Evolutionary conservation across 2,113 vertebrate species (phyloP), one percentile per base, ranked within the genome.

Genomic region (Mixornis gularis): DNA sequence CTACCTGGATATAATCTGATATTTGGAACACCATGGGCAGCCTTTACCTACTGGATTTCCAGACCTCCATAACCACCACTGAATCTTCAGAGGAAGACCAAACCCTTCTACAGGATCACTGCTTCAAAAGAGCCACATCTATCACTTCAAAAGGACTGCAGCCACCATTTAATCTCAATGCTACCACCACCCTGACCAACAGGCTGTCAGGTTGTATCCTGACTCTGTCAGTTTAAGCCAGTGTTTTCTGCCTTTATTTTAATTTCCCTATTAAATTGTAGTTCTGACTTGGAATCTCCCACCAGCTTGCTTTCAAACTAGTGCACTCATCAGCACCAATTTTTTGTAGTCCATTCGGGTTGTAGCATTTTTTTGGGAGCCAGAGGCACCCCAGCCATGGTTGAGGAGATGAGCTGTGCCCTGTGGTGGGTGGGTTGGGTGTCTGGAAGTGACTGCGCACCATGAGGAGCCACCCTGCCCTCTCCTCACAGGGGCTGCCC

Each of bases 381-480:
- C 36, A 18, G 13, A 32, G 16, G 4, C 0, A 0, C 17, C n/a
- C 46, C 15, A 7, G 2, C 13, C 12, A 6, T 17, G 30, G 3
- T 13, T 2, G 0, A 12, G 13, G 22, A 16, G 27, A 13, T 76
- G 48, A 68, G 3, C 16, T 13, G 5, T 53, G 32, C 12, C 44
- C 25, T 21, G 36, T 0, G 0, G 6, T 12, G 17, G 9, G 3
- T 53, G 5, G 3, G 9, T 6, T 72, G 63, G 8, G 40, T 3
- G 1, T 7, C 13, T 68, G 38, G n/a, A 52, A 46, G 5, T 1
- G 2, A 2, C 25, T 13, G 44, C 11, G 3, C 20, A 9, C 41
- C 4, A 3, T 1, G 16, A 0, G 0, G 21, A 9, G 8, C 26
- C 3, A 1, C 22, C 17, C 16, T 15, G 7, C 7, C 5, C 34